These are phyloP conservation scores for Pogonophryne albipinna DNA, from an alignment of 2,797 vertebrate species.

Conservation along the genomic window DNA sequence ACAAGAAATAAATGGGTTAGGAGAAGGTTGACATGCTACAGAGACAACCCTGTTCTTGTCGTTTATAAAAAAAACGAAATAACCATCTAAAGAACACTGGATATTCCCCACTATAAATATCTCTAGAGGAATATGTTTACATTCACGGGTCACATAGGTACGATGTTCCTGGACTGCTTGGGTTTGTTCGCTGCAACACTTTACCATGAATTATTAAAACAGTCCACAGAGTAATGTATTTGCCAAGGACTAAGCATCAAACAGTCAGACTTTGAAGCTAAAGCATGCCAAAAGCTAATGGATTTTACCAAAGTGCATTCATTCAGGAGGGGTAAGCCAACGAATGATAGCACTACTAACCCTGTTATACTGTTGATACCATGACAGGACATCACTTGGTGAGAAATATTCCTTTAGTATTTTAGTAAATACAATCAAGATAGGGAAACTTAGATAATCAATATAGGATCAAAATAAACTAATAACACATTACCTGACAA, in stretches of 20 bases:
- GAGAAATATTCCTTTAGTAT: not conserved
- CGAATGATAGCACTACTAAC: slow-evolving; percentile 3
- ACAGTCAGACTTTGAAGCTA: slow-evolving; percentile 36
- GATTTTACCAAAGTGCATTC: slow-evolving; percentile 28
- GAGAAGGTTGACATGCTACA: not conserved
- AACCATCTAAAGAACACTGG: not conserved
- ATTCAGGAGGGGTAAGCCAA: slow-evolving; percentile 21
- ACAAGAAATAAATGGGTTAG: not conserved
- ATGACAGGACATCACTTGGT: slow-evolving; percentile 19
- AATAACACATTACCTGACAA: not conserved
- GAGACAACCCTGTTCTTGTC: not conserved
- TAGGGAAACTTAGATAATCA: not conserved
- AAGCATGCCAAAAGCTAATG: slow-evolving; percentile 20
- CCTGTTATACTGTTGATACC: slow-evolving; percentile 4
- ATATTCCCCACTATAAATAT: not conserved
- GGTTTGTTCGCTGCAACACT: slow-evolving; percentile 17
- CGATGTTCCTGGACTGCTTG: slow-evolving; percentile 2
- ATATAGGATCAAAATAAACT: not conserved
- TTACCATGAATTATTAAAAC: slow-evolving; percentile 44
- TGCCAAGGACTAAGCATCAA: slow-evolving; percentile 18
- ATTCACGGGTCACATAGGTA: not conserved
- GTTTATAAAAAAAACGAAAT: no score
- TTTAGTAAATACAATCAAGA: not conserved
- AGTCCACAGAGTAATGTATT: slow-evolving; percentile 24
- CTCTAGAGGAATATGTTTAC: not conserved